Evolutionary conservation across 2,797 vertebrate species (phyloP), one percentile per base, ranked within the genome.

Genomic region (Pipistrellus pipistrellus): DNA sequence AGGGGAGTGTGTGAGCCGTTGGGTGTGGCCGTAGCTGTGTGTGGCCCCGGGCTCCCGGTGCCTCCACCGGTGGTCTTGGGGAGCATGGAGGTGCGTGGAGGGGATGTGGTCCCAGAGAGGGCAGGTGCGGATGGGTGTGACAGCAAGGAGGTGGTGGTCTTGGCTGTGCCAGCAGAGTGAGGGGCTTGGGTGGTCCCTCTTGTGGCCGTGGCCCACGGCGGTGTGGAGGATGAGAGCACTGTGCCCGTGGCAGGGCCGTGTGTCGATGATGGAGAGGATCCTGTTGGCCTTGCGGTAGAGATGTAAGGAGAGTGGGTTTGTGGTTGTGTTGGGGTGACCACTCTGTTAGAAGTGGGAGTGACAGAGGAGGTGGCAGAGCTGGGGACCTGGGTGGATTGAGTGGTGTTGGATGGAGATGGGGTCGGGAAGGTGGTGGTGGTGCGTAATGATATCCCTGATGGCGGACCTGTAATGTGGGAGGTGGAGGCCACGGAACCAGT

Each of bases 221-320:
- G 12, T 0, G 32, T 5, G 6, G 75, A 25, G 48, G n/a, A 20
- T 2, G 46, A 51, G 27, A 30, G 27, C 27, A 1, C 15, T 18
- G 72, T n/a, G 44, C 15, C 46, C 0, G 46, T n/a, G 27, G 6
- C 73, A 32, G 73, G 30, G 46, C 4, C 10, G 6, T 32, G 46
- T 13, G 46, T 32, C 0, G n/a, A 8, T 13, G 48, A 3, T 0
- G 18, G 4, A n/a, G 10, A 11, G 10, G 17, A 3, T 30, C 73
- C 73, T 3, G 71, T 48, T 18, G 71, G 44, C 8, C 25, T 18
- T 2, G 4, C 44, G 0, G 30, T 51, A 3, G 30, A 12, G 2
- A 11, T 2, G 73, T 6, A 8, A 38, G 30, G 9, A 51, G 73
- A 12, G 46, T 21, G 30, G 9, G 30, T 44, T 44, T 44, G 7